These are phyloP conservation scores for Mactra quadrangularis DNA, from an alignment of 1,140 invertebrate species.

Conservation along the genomic window DNA sequence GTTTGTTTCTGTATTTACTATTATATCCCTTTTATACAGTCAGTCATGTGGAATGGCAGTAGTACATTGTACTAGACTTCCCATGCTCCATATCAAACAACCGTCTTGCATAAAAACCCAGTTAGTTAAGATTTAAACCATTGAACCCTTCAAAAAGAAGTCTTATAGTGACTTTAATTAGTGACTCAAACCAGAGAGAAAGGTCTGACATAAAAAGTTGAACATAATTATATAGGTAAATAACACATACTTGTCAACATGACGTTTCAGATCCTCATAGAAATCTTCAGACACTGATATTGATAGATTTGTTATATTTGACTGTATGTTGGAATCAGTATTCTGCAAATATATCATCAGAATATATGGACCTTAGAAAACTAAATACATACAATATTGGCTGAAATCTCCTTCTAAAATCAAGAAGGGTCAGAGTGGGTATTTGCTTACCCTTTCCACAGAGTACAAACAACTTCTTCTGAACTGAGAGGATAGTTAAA, in stretches of 20 bases:
- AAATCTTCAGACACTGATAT: conserved; percentile 8
- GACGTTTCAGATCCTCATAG: not conserved
- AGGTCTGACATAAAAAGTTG: not conserved
- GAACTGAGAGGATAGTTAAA: too few species aligned
- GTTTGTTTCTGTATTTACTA: too few species aligned
- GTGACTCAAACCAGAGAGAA: not conserved
- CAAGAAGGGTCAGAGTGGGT: not conserved
- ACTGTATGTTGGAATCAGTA: not conserved
- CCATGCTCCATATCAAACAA: not conserved
- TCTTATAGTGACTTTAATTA: not conserved
- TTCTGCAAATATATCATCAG: not conserved
- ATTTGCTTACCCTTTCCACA: too few species aligned
- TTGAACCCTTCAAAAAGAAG: not conserved
- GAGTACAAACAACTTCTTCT: too few species aligned
- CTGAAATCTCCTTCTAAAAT: not conserved
- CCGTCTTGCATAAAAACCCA: not conserved
- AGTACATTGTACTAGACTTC: not conserved
- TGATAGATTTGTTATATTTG: conserved; percentile 23
- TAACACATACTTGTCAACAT: conserved; percentile 22
- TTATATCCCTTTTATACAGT: too few species aligned
- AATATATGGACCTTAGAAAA: not conserved
- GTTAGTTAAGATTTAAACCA: not conserved
- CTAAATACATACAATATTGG: not conserved
- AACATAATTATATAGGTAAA: not conserved
- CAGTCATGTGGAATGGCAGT: too few species aligned